Conservation (phyloP, 2,888 invertebrate species). For the Trisateles emortualis region DNA sequence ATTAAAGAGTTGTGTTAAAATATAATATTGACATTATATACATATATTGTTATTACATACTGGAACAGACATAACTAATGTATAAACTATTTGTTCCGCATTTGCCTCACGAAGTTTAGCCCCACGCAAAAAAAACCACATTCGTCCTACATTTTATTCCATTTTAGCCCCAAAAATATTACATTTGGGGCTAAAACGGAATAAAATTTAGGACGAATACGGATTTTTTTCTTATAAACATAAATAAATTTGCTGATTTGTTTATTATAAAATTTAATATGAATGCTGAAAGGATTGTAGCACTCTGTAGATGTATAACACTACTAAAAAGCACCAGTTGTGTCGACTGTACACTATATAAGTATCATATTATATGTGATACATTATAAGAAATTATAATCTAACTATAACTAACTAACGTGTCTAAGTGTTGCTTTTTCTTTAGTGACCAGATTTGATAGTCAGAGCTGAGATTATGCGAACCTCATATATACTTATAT, state of each 20-base stretch:
- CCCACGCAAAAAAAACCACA: no score
- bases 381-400: slow-evolving; percentile 36
- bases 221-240: no score
- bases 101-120: no score
- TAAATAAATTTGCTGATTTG: no score
- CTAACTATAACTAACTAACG: slow-evolving; percentile 34
- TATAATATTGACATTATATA: slow-evolving; percentile 12
- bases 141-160: no score
- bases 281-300: slow-evolving; percentile 63
- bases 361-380: slow-evolving; percentile 43
- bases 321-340: slow-evolving; percentile 58
- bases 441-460: slow-evolving; percentile 63
- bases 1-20: slow-evolving; percentile 35
- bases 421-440: slow-evolving; percentile 65
- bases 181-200: no score
- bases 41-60: no score
- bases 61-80: no score
- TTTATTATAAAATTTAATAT: no score
- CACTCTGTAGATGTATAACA: slow-evolving; percentile 69
- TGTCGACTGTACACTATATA: slow-evolving; percentile 56
- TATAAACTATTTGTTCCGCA: no score
- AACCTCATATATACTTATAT: slow-evolving; percentile 30
- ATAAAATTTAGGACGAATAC: no score
- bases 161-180: no score
- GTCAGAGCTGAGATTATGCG: slow-evolving; percentile 61